Base-by-base conservation (phyloP, 2,113 vertebrate genomes). In the Percopsis transmontana region DNA sequence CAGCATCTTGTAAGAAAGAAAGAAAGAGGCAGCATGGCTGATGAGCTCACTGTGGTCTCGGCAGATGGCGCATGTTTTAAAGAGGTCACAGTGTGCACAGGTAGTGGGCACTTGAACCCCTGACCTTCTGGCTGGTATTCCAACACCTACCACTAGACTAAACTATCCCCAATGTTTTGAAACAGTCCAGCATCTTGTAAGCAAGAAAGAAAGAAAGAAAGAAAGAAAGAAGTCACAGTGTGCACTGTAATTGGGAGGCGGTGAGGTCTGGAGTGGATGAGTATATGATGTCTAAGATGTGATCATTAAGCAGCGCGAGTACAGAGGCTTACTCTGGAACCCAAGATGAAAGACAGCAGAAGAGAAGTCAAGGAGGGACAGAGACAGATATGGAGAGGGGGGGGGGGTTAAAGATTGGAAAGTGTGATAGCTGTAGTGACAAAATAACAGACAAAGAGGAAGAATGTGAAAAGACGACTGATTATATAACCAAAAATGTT, bases 191-290 rank as follows among this genome's bases (percentile, higher is more conserved):
- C 27, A 33, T 33, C 3, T 7, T 7, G 57, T 5, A 51, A 39
- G 3, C 56, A 39, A 23, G 2, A 2, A 67, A 42, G 0, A 64
- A 47, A 0, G 38, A 58, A 40, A 41, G 33, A n/a, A 38, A 33
- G 48, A 56, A 57, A 21, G 48, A 24, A 50, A 51, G 19, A 19
- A 33, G 27, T 33, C 27, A 33, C 27, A 70, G 71, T 81, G 75
- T 84, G 70, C 63, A 68, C 73, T 78, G 41, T 87, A 89, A 89
- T 85, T 89, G 79, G 76, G 47, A 76, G 71, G 42, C 39, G 62
- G 71, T 64, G 77, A 77, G 74, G 24, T 41, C 72, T 73, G 69
- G 52, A 72, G 73, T 73, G 69, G 52, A 72, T 77, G 71, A 68
- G 77, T 76, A 70, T 60, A n/a, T n/a, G n/a, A n/a, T n/a, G n/a